Conservation (phyloP, 2,113 vertebrate species). For the Thalassarche chlororhynchos region DNA sequence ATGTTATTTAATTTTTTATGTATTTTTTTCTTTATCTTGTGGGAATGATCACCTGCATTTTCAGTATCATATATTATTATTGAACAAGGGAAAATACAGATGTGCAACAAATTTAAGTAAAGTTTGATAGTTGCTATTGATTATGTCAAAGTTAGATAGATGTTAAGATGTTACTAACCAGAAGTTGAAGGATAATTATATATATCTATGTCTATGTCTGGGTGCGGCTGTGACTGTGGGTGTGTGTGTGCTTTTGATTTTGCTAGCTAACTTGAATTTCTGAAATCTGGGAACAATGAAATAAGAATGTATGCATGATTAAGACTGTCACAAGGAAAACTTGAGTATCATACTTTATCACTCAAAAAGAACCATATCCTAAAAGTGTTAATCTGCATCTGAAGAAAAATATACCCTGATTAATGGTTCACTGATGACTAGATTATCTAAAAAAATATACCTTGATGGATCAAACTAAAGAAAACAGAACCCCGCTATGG, state of each 20-base stretch:
- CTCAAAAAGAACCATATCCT: not conserved
- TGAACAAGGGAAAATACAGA: not conserved
- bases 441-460: not conserved
- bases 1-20: not conserved
- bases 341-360: not conserved
- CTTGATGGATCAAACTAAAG: not conserved
- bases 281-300: not conserved
- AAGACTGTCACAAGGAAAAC: not conserved
- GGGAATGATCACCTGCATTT: not conserved
- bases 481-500: not conserved
- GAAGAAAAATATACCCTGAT: not conserved
- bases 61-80: not conserved
- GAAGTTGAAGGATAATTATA: not conserved
- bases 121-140: not conserved
- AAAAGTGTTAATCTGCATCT: not conserved
- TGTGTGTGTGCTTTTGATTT: not conserved
- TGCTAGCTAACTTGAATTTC: not conserved
- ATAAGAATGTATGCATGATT: not conserved
- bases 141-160: not conserved
- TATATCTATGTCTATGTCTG: not conserved
- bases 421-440: not conserved
- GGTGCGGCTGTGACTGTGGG: not conserved
- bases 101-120: not conserved
- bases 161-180: not conserved
- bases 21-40: not conserved